Conservation (phyloP, 2,797 vertebrate species). For the Melanotaenia pygmaea region DNA sequence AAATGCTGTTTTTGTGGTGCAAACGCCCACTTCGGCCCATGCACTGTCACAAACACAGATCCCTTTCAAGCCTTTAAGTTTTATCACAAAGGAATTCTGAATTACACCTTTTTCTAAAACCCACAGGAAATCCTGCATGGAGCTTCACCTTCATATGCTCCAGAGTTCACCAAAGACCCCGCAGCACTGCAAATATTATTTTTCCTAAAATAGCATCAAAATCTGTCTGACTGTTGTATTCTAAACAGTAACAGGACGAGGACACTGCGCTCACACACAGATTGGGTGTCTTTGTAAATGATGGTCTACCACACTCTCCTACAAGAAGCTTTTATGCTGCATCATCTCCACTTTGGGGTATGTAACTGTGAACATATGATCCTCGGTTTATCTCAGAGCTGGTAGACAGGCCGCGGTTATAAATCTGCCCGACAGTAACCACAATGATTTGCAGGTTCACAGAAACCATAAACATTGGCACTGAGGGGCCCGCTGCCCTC, state of each 20-base stretch:
- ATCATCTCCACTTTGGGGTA: constrained; percentile 28
- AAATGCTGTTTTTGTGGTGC: constrained; percentile 25
- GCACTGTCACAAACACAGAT: constrained; percentile 21
- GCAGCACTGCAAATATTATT: constrained; percentile 4
- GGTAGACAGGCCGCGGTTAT: constrained; percentile 63
- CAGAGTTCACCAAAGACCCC: neutral
- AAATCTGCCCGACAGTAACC: constrained; percentile 75
- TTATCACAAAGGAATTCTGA: constrained; percentile 2
- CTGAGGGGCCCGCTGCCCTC: constrained; percentile 63
- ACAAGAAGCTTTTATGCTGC: constrained; percentile 32
- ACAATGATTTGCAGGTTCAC: constrained; percentile 79
- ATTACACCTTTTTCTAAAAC: neutral
- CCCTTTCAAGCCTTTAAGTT: constrained; percentile 17
- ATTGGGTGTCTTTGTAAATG: constrained; percentile 7
- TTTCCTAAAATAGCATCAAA: constrained; percentile 18
- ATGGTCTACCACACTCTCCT: constrained; percentile 18
- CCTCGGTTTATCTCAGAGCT: constrained; percentile 70
- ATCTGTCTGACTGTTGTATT: constrained; percentile 13
- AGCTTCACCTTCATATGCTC: constrained; percentile 12
- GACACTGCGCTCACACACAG: neutral
- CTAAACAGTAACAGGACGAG: constrained; percentile 1
- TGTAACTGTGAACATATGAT: constrained; percentile 46
- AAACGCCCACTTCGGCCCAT: neutral
- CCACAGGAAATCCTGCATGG: neutral
- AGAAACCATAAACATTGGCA: constrained; percentile 80